These are phyloP conservation scores for Myathropa florea DNA, from an alignment of 2,888 invertebrate species.

Conservation along the genomic window DNA sequence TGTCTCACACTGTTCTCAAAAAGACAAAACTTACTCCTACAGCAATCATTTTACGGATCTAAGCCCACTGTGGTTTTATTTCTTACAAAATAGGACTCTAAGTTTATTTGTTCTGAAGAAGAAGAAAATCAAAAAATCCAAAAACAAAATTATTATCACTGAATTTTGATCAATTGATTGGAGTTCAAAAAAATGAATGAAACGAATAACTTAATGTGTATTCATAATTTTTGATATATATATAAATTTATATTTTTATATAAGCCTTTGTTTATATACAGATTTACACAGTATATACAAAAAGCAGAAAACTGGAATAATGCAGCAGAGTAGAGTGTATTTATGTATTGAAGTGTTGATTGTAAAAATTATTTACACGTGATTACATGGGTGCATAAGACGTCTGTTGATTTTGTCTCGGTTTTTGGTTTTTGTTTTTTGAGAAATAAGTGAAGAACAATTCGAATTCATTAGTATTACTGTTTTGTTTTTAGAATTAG, in stretches of 20 bases:
- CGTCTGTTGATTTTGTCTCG: conserved; percentile 17
- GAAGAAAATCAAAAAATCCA: not conserved
- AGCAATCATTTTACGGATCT: conserved; percentile 27
- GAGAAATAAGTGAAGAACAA: conserved; percentile 2
- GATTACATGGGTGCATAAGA: conserved; percentile 11
- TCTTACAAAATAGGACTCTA: not conserved
- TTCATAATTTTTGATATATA: conserved; percentile 44
- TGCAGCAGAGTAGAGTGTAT: conserved; percentile 2
- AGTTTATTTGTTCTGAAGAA: conserved; percentile 20
- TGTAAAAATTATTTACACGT: not conserved
- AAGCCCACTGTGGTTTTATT: not conserved
- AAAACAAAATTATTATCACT: conserved; percentile 12
- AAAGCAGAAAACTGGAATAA: not conserved
- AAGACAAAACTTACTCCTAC: conserved; percentile 20
- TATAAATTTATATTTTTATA: conserved; percentile 65
- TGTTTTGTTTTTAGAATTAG: conserved; percentile 21
- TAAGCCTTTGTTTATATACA: conserved; percentile 35
- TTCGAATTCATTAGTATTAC: conserved; percentile 43
- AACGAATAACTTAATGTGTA: conserved; percentile 22
- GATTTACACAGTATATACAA: not conserved
- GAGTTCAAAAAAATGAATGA: not conserved
- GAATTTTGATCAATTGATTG: conserved; percentile 7
- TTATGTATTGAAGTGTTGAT: conserved; percentile 18
- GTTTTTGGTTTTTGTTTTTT: conserved; percentile 11
- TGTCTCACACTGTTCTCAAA: conserved; percentile 2